Percentiles rank a stretch among this genome's conserved stretches.
phyloP scores from a whole-genome alignment of 1,140 invertebrate species.

The Myzus persicae region DNA sequence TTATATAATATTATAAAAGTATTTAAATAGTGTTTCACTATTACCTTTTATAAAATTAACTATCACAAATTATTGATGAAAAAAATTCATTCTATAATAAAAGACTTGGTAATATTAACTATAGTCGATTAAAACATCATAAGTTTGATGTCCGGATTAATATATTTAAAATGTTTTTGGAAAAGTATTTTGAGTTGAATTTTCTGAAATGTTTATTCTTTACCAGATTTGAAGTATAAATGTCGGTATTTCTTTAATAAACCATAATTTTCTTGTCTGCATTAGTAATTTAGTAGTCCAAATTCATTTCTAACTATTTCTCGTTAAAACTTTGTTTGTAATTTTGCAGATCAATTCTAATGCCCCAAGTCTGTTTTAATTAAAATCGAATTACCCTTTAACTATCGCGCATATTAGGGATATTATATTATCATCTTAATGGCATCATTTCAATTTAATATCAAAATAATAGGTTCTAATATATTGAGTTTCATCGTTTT shows the following conservation, averaged over 20 bases:
- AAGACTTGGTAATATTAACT: not conserved
- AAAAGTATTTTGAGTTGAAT: not conserved
- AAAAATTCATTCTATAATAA: not conserved
- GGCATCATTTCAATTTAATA: not conserved
- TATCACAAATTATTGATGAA: not conserved
- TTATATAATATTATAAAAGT: too few relatives aligned
- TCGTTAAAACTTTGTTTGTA: slow-evolving; percentile 15
- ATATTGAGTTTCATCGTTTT: not conserved
- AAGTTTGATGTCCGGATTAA: not conserved
- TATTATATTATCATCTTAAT: slow-evolving; percentile 8
- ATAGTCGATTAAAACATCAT: not conserved
- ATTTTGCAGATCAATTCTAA: not conserved
- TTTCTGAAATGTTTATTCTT: not conserved
- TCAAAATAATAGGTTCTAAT: slow-evolving; percentile 19
- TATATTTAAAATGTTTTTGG: not conserved
- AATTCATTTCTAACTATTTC: not conserved
- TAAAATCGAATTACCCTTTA: slow-evolving; percentile 15
- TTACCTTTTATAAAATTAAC: not conserved
- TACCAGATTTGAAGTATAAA: not conserved
- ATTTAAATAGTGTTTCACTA: not conserved
- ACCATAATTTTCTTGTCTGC: not conserved
- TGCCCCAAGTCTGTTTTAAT: not conserved
- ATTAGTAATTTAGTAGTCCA: not conserved
- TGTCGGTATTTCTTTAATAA: not conserved
- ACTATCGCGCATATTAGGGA: not conserved